A percentile compares a stretch with the other conserved stretches of the same genome.
Evolutionary conservation across 2,113 vertebrate species (phyloP).

Genomic region (Coryphaenoides rupestris): DNA sequence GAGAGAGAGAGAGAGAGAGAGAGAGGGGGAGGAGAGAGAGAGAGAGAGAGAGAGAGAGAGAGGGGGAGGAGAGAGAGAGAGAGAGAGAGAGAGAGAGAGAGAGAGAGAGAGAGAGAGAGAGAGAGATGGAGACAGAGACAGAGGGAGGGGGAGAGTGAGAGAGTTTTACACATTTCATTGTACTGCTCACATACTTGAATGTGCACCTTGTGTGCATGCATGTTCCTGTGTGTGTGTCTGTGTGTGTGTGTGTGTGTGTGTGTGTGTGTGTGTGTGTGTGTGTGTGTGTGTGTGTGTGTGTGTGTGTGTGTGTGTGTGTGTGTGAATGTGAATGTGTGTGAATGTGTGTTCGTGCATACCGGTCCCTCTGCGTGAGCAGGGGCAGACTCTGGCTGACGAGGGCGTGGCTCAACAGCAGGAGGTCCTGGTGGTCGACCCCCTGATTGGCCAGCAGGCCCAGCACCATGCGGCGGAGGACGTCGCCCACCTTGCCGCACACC

Average conservation of each 20-base stretch:
- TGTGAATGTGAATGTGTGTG: conserved; percentile 5
- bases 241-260: too few relatives aligned
- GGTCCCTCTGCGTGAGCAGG: conserved; percentile 85
- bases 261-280: too few relatives aligned
- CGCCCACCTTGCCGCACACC: conserved; percentile 83
- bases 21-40: conserved; percentile 73
- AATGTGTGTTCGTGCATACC: conserved; percentile 64
- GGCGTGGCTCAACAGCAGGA: conserved; percentile 88
- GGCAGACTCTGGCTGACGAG: conserved; percentile 93
- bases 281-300: background rate
- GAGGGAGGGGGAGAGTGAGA: too few relatives aligned
- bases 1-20: too few relatives aligned
- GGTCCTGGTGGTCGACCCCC: conserved; percentile 78
- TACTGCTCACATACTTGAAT: too few relatives aligned
- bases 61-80: conserved; percentile 77
- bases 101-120: background rate
- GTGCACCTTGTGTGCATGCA: too few relatives aligned
- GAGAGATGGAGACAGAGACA: too few relatives aligned
- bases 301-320: background rate
- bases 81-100: background rate
- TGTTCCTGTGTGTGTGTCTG: too few relatives aligned
- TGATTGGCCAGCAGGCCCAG: conserved; percentile 83
- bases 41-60: background rate
- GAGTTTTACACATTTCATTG: too few relatives aligned
- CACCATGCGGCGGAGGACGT: conserved; percentile 81